phyloP scores from a whole-genome alignment of 2,888 invertebrate species.

The Parthenolecanium corni region DNA sequence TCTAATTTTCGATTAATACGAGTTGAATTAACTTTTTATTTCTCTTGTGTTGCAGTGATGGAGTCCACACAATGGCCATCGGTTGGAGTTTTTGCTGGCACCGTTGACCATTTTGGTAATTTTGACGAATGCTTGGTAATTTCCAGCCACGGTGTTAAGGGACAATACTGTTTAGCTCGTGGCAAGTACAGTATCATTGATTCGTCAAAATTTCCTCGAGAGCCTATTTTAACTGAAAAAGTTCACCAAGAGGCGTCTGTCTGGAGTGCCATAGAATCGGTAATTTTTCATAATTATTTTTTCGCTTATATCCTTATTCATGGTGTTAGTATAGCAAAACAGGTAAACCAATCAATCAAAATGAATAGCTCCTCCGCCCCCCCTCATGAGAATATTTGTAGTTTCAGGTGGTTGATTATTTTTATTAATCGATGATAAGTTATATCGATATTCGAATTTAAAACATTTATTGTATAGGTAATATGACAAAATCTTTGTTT shows the following conservation, averaged over 20 bases:
- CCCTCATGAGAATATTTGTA: no score
- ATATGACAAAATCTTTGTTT: no score
- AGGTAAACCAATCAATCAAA: no score
- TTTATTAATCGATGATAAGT: no score
- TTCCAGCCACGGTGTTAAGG: constrained; percentile 20
- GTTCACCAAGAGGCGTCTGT: neutral
- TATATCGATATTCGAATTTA: no score
- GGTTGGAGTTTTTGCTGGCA: constrained; percentile 31
- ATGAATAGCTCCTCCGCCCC: no score
- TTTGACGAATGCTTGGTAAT: constrained; percentile 33
- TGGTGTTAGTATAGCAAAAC: no score
- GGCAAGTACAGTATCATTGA: constrained; percentile 23
- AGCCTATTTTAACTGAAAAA: neutral
- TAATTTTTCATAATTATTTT: neutral
- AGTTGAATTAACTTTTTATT: no score
- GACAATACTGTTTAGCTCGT: constrained; percentile 33
- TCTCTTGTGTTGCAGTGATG: constrained; percentile 30
- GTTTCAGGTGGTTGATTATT: no score
- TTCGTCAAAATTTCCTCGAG: neutral
- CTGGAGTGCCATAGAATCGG: constrained; percentile 10
- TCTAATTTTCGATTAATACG: no score
- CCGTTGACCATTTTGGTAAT: constrained; percentile 32
- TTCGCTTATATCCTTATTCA: no score
- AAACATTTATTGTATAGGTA: no score
- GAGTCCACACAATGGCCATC: constrained; percentile 32